Evolutionary conservation across 2,113 vertebrate genomes (phyloP).

Genomic region (Ptilorrhoa leucosticta): DNA sequence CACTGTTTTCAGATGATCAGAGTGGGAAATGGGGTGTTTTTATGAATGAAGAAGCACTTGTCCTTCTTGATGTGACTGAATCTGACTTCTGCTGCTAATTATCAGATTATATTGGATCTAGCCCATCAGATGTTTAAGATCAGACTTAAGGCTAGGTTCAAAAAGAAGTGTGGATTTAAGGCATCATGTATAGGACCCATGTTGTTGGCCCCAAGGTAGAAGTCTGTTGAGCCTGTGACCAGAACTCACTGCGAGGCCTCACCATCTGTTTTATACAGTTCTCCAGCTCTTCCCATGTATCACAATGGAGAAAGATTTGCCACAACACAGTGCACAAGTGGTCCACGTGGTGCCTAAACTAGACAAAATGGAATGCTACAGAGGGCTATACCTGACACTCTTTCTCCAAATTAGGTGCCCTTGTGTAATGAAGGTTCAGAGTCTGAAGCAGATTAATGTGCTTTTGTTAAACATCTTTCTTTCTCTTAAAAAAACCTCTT

Average conservation of each 20-base stretch:
- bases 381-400: fast-evolving
- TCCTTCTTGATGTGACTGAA: not conserved
- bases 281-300: not conserved
- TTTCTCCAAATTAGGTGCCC: fast-evolving
- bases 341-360: not conserved
- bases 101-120: not conserved
- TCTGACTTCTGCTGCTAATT: not conserved
- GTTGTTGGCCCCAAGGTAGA: not conserved
- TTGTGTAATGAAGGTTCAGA: not conserved
- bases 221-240: not conserved
- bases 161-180: not conserved
- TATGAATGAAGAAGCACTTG: not conserved
- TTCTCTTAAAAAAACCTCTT: not conserved
- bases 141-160: not conserved
- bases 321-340: not conserved
- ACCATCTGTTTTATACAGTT: not conserved
- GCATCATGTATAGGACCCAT: fast-evolving
- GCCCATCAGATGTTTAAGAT: not conserved
- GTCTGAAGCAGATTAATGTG: not conserved
- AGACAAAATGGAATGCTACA: not conserved
- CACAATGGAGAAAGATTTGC: not conserved
- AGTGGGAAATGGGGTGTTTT: not conserved
- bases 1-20: not conserved
- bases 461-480: not conserved
- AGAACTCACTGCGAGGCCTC: not conserved